Conservation (phyloP, 1,140 invertebrate genomes). For the Holotrichia oblita region DNA sequence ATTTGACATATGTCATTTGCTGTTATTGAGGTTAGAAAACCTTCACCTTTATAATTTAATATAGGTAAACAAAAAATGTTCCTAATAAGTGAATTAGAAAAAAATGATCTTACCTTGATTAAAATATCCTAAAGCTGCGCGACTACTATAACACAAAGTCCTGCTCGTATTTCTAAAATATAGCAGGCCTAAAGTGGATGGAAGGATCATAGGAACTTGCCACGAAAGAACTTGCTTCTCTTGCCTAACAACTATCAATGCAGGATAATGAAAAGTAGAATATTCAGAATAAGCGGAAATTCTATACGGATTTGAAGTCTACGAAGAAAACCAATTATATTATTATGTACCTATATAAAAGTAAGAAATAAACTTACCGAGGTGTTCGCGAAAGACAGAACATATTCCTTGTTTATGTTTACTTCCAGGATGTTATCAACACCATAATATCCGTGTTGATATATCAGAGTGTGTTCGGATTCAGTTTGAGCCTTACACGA, state of each 20-base stretch:
- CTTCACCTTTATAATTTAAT: too few species aligned
- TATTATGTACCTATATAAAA: neutral
- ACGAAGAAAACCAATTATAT: neutral
- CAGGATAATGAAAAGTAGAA: constrained; percentile 46
- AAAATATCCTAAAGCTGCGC: neutral
- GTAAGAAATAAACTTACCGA: neutral
- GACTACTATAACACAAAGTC: constrained; percentile 71
- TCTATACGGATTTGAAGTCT: constrained; percentile 52
- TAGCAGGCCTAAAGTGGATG: constrained; percentile 56
- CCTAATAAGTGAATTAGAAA: too few species aligned
- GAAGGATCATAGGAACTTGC: constrained; percentile 72
- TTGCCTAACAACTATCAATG: constrained; percentile 56
- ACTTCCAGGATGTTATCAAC: neutral
- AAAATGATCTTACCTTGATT: too few species aligned
- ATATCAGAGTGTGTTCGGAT: neutral
- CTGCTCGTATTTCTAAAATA: constrained; percentile 69
- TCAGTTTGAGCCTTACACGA: neutral
- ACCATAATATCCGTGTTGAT: constrained; percentile 22
- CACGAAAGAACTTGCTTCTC: constrained; percentile 69
- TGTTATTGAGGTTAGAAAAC: too few species aligned
- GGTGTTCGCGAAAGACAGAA: constrained; percentile 18
- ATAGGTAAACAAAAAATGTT: too few species aligned
- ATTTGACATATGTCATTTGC: too few species aligned
- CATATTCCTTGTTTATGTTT: neutral
- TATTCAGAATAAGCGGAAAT: constrained; percentile 49